phyloP scores from a whole-genome alignment of 2,797 vertebrate species.

The Crocidura indochinensis region DNA sequence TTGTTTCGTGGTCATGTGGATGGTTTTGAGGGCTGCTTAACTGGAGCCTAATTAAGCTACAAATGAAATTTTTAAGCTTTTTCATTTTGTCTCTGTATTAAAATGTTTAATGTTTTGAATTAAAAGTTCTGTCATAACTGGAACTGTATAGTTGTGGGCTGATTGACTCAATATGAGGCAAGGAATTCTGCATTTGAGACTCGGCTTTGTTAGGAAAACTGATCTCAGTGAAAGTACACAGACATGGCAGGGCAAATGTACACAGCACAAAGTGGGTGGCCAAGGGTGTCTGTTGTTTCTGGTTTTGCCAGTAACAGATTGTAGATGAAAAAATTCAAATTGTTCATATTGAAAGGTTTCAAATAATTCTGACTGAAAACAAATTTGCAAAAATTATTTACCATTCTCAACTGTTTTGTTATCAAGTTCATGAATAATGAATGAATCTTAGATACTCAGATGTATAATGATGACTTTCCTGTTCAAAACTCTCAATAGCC shows the following conservation, averaged over 20 bases:
- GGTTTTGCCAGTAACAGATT: constrained; percentile 19
- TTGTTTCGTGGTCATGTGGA: background rate
- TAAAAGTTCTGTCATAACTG: constrained; percentile 4
- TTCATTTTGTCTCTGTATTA: constrained; percentile 65
- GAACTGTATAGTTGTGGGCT: background rate
- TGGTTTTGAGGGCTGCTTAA: constrained; percentile 14
- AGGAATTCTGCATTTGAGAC: constrained; percentile 18
- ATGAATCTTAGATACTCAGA: constrained; percentile 29
- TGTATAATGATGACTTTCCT: constrained; percentile 25
- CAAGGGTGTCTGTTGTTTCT: constrained; percentile 22
- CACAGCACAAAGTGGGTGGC: background rate
- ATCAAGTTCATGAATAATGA: constrained; percentile 47
- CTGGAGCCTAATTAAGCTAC: constrained; percentile 22
- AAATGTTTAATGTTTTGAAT: constrained; percentile 61
- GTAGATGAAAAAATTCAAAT: background rate
- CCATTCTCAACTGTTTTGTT: constrained; percentile 20
- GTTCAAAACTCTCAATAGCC: constrained; percentile 6
- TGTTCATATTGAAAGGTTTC: constrained; percentile 51
- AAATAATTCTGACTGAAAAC: background rate
- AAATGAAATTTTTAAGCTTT: constrained; percentile 47
- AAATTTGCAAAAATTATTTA: constrained; percentile 39
- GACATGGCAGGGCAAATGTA: background rate
- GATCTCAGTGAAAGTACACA: constrained; percentile 33
- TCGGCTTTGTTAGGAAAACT: background rate
- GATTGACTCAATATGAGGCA: background rate